These are phyloP conservation scores for Tetramorium bicarinatum DNA, from an alignment of 2,888 invertebrate genomes.

Conservation along the genomic window DNA sequence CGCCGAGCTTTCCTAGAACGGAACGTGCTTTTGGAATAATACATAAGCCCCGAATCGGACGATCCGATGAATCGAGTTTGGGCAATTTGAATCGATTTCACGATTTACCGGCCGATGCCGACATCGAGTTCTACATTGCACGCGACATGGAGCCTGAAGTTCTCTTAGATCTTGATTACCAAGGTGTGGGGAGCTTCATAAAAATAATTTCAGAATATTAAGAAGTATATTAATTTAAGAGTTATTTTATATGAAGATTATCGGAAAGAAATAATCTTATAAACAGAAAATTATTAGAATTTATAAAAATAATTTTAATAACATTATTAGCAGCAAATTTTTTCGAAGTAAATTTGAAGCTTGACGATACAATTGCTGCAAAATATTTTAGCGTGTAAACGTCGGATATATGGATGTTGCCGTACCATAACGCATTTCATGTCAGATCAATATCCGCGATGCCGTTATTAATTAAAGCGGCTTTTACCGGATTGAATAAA, in stretches of 20 bases:
- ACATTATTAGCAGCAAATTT: not conserved
- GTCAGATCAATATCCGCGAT: conserved; percentile 27
- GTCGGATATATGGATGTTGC: not conserved
- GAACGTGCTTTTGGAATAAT: conserved; percentile 77
- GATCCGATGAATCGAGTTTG: conserved; percentile 71
- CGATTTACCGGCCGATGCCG: conserved; percentile 58
- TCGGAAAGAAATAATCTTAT: not conserved
- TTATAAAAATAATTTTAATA: not conserved
- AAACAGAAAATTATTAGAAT: not conserved
- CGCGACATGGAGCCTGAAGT: conserved; percentile 61
- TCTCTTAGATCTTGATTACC: conserved; percentile 69
- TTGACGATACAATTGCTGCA: not conserved
- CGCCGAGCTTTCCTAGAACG: conserved; percentile 71
- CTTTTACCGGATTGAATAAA: conserved; percentile 37
- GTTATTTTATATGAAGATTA: not conserved
- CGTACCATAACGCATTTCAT: not conserved
- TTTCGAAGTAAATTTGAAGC: conserved; percentile 4
- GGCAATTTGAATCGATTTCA: conserved; percentile 62
- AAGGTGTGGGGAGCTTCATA: conserved; percentile 60
- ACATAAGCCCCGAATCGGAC: conserved; percentile 77
- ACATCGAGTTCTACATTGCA: conserved; percentile 64
- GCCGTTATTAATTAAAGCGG: conserved; percentile 51
- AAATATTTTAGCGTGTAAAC: conserved; percentile 37
- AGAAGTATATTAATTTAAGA: not conserved
- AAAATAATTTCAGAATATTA: not conserved